Evolutionary conservation across 2,797 vertebrate species (phyloP).

Genomic region (Labroides dimidiatus): DNA sequence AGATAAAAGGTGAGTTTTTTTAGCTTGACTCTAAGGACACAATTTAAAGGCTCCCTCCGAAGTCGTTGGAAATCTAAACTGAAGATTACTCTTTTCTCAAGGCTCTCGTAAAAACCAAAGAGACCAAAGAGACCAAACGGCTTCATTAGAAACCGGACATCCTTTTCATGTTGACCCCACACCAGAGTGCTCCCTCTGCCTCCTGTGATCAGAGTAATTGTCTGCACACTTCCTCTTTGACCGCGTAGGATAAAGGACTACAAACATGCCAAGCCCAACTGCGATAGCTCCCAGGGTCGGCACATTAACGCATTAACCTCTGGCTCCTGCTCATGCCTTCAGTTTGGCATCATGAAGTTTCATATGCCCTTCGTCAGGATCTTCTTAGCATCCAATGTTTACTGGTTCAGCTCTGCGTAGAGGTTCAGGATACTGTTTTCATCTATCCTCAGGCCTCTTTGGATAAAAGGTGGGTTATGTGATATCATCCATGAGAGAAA

Average conservation of each 20-base stretch:
- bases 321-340: conserved; percentile 27
- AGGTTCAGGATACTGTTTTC: conserved; percentile 29
- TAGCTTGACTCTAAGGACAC: conserved; percentile 17
- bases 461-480: conserved; percentile 9
- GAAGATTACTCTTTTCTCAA: conserved; percentile 54
- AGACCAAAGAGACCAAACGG: conserved; percentile 33
- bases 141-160: conserved; percentile 62
- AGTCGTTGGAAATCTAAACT: conserved; percentile 37
- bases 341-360: conserved; percentile 46
- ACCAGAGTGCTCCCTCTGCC: conserved; percentile 33
- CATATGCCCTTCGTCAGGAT: conserved; percentile 18
- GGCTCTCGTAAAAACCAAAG: conserved; percentile 14
- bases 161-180: conserved; percentile 51
- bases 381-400: not conserved
- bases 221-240: conserved; percentile 33
- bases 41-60: conserved; percentile 27
- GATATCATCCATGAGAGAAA: conserved; percentile 15
- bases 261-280: not conserved
- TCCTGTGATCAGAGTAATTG: conserved; percentile 66
- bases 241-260: conserved; percentile 42
- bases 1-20: conserved; percentile 42
- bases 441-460: conserved; percentile 22
- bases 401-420: too few species aligned
- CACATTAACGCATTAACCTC: conserved; percentile 49
- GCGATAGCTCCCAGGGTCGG: conserved; percentile 43